Conservation (phyloP, 1,140 invertebrate genomes). For the Dysdera silvatica region DNA sequence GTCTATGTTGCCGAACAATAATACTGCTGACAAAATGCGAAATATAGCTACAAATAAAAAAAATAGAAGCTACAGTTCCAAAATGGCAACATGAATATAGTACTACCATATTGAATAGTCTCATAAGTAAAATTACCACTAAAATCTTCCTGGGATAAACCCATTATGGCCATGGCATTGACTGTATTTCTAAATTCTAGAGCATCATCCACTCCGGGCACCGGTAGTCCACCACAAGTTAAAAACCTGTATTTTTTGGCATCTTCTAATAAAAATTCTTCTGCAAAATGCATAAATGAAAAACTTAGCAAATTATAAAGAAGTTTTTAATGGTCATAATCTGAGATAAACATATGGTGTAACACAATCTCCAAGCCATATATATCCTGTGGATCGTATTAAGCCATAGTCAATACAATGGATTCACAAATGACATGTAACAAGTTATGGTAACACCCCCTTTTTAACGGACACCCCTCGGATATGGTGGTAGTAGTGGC, state of each 20-base stretch:
- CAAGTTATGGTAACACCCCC: no score
- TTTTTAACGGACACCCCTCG: no score
- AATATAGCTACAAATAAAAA: slow-evolving; percentile 67
- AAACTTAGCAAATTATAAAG: slow-evolving; percentile 14
- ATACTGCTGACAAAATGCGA: slow-evolving; percentile 85
- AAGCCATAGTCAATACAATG: no score
- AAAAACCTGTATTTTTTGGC: slow-evolving; percentile 88
- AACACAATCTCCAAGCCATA: no score
- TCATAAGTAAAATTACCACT: slow-evolving; percentile 41
- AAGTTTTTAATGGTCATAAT: no score
- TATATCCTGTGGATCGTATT: no score
- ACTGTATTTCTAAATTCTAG: slow-evolving; percentile 88
- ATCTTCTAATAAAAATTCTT: slow-evolving; percentile 93
- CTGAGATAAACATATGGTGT: no score
- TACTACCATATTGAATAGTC: not conserved
- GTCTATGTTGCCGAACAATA: slow-evolving; percentile 96
- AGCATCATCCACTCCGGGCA: slow-evolving; percentile 90
- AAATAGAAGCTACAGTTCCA: no score
- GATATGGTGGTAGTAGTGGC: no score
- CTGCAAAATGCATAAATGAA: slow-evolving; percentile 49
- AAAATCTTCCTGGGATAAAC: slow-evolving; percentile 83
- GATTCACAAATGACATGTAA: no score
- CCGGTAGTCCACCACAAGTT: slow-evolving; percentile 65
- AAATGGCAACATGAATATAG: not conserved
- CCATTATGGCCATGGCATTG: slow-evolving; percentile 99